Percentiles rank a stretch among this genome's conserved stretches.
Conservation (phyloP, 2,113 vertebrate species). For the Otus sunia region DNA sequence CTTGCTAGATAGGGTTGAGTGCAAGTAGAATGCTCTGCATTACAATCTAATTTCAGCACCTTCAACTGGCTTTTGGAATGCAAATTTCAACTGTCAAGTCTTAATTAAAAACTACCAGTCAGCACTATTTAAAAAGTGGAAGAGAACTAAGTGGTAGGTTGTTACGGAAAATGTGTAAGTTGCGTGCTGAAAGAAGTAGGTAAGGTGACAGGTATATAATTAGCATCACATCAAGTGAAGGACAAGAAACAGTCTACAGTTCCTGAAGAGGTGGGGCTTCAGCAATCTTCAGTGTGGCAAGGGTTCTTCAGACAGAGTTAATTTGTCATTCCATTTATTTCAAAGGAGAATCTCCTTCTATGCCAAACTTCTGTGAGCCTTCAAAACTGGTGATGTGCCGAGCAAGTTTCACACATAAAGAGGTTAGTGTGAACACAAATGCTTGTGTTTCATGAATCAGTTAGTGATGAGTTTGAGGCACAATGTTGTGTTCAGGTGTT, state of each 20-base stretch:
- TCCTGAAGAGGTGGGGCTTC: conserved; percentile 50
- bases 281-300: conserved; percentile 20
- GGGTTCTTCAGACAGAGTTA: conserved; percentile 49
- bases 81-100: conserved; percentile 78
- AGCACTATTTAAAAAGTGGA: conserved; percentile 77
- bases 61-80: conserved; percentile 77
- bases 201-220: conserved; percentile 79
- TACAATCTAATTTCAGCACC: conserved; percentile 47
- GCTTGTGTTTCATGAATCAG: background rate
- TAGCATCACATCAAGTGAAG: conserved; percentile 66
- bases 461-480: background rate
- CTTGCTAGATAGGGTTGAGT: background rate
- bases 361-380: conserved; percentile 16
- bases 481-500: background rate
- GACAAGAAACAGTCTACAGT: conserved; percentile 59
- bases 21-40: background rate
- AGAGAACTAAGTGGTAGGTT: conserved; percentile 79
- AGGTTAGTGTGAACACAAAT: background rate
- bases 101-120: conserved; percentile 80
- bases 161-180: conserved; percentile 58
- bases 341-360: conserved; percentile 14
- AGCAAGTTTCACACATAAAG: background rate
- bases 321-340: conserved; percentile 60
- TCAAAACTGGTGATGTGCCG: conserved; percentile 12
- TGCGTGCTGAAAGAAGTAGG: conserved; percentile 66